Evolutionary conservation across 2,888 invertebrate genomes (phyloP).

Genomic region (Rambutsinella grinnellia): DNA sequence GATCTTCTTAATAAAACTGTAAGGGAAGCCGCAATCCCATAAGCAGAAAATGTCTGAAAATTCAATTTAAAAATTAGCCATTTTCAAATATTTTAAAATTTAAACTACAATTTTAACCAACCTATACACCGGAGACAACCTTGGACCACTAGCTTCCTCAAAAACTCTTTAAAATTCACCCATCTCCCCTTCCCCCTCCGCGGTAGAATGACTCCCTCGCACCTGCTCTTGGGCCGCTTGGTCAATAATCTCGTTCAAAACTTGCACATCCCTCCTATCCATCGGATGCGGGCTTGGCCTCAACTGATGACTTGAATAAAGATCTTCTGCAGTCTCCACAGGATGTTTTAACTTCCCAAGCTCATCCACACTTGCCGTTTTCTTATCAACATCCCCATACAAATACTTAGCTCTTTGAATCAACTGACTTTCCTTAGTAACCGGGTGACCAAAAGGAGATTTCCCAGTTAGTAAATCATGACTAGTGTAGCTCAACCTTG

Average conservation of each 20-base stretch:
- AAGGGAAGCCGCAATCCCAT: constrained; percentile 96
- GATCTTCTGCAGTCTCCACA: constrained; percentile 48
- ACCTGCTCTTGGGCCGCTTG: constrained; percentile 86
- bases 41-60: constrained; percentile 76
- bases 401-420: constrained; percentile 70
- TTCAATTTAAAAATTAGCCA: not conserved
- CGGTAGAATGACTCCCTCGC: constrained; percentile 86
- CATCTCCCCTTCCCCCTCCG: constrained; percentile 71
- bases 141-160: constrained; percentile 88
- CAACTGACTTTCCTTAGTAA: constrained; percentile 90
- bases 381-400: constrained; percentile 43
- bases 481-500: constrained; percentile 92
- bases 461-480: constrained; percentile 83
- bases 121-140: constrained; percentile 82
- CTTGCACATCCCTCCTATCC: constrained; percentile 79
- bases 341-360: constrained; percentile 52
- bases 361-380: constrained; percentile 58
- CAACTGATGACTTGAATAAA: constrained; percentile 35
- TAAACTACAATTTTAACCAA: constrained; percentile 56
- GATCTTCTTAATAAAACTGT: constrained; percentile 92
- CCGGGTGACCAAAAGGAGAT: constrained; percentile 73
- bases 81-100: constrained; percentile 15
- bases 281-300: no score
- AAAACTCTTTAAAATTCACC: constrained; percentile 66
- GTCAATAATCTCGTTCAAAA: constrained; percentile 95